These are phyloP conservation scores for Eulemur mongoz DNA, from an alignment of 2,797 vertebrate genomes.

Conservation along the genomic window DNA sequence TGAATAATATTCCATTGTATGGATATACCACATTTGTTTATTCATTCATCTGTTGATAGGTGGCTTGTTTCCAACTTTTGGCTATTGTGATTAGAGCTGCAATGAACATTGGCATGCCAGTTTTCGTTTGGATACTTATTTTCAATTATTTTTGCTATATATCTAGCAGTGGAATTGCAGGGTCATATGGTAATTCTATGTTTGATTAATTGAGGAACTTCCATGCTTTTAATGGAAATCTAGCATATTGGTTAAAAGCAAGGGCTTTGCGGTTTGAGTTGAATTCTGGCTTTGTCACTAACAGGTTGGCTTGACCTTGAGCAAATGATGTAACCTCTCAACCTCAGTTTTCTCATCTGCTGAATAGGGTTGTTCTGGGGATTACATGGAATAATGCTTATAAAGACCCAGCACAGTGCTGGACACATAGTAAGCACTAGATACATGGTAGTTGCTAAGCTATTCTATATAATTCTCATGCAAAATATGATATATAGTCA, in stretches of 20 bases:
- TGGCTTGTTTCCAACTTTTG: not conserved
- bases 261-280: constrained; percentile 1
- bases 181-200: not conserved
- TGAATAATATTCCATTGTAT: constrained; percentile 7
- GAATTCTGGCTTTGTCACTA: constrained; percentile 9
- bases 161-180: not conserved
- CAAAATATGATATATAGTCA: not conserved
- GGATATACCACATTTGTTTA: not conserved
- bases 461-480: not conserved
- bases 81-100: not conserved
- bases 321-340: not conserved
- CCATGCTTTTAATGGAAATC: not conserved
- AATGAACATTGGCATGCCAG: not conserved
- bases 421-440: not conserved
- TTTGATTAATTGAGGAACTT: not conserved
- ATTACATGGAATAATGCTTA: not conserved
- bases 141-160: not conserved
- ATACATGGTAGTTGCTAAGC: not conserved
- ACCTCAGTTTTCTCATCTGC: not conserved
- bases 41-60: not conserved
- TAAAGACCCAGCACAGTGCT: not conserved
- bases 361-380: not conserved
- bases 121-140: not conserved
- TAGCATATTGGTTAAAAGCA: not conserved
- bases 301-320: not conserved